Base-by-base conservation (phyloP, 2,113 vertebrate species). In the Geococcyx californianus region DNA sequence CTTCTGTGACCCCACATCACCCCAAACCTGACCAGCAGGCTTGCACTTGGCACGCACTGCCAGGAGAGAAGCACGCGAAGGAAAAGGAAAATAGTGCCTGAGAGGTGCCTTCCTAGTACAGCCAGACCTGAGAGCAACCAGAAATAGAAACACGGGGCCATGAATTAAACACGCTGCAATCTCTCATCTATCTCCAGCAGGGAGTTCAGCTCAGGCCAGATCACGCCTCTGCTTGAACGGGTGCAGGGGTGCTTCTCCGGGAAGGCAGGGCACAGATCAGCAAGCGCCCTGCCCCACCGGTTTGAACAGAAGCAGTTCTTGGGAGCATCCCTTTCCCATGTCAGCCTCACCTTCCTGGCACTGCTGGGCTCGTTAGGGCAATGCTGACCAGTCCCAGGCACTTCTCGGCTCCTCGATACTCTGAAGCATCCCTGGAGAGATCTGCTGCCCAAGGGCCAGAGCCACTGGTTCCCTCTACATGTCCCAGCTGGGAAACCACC, bases 81-180 rank as follows among this genome's bases (percentile, higher is more conserved):
- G 69, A 60, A 52, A 10, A 8, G 51, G 44, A 31, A 18, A 49
- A 56, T 0, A 8, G 69, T 14, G 44, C 52, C 69, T 33, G 74
- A 23, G 67, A 70, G 72, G 66, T 29, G 36, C 58, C 75, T 90
- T 58, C 49, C 59, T 69, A 1, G 23, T 13, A 19, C 81, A 60
- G 77, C 3, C 3, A 15, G 13, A 62, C 54, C 75, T 63, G 89
- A 85, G 80, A 90, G 52, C 86, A n/a, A 49, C 93, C 96, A 94
- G 88, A 56, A 97, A 97, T 90, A 96, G 95, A 79, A 93, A 33
- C 34, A 6, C 2, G 1, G 51, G 54, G 64, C 72, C 89, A 94
- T 96, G 93, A 97, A 97, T 96, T 95, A 94, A 97, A 96, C 90
- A 96, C 13, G 4, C 76, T 24, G 95, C 80, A 21, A 49, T 70